Percentiles rank a stretch among this genome's conserved stretches.
Conservation (phyloP, 2,888 invertebrate genomes). For the Agonopterix arenella region DNA sequence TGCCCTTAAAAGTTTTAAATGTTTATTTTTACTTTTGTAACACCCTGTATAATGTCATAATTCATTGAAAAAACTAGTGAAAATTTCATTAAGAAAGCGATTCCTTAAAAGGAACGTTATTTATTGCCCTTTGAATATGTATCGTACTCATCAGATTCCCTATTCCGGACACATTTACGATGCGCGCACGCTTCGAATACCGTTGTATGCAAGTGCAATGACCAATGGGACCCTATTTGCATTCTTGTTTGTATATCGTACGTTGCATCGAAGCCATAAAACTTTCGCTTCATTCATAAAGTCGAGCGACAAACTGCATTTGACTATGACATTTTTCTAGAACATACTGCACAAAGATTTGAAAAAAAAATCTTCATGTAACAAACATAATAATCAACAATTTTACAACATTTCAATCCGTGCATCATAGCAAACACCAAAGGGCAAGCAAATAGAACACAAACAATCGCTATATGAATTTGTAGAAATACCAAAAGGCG, state of each 20-base stretch:
- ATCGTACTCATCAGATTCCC: slow-evolving; percentile 35
- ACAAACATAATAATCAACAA: slow-evolving; percentile 34
- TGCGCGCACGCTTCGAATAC: slow-evolving; percentile 54
- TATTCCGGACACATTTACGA: slow-evolving; percentile 46
- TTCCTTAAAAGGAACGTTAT: no score
- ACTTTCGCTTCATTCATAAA: slow-evolving; percentile 46
- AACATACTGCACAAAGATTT: not conserved
- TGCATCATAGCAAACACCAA: slow-evolving; percentile 32
- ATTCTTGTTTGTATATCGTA: slow-evolving; percentile 52
- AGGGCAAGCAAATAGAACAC: slow-evolving; percentile 24
- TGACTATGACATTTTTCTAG: slow-evolving; percentile 37
- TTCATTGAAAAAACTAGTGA: no score
- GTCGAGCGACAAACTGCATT: slow-evolving; percentile 64
- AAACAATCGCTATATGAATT: slow-evolving; percentile 11
- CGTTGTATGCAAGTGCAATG: slow-evolving; percentile 61
- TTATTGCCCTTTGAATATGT: slow-evolving; percentile 36
- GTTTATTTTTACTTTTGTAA: no score
- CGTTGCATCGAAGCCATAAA: slow-evolving; percentile 38
- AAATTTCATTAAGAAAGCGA: no score
- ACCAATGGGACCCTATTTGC: slow-evolving; percentile 48
- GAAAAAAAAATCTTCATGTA: slow-evolving; percentile 6
- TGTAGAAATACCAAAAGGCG: slow-evolving; percentile 21
- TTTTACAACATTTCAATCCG: no score
- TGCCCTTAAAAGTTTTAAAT: no score
- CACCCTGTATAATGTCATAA: no score